Base-by-base conservation (phyloP, 2,113 vertebrate genomes). In the Rutilus rutilus region DNA sequence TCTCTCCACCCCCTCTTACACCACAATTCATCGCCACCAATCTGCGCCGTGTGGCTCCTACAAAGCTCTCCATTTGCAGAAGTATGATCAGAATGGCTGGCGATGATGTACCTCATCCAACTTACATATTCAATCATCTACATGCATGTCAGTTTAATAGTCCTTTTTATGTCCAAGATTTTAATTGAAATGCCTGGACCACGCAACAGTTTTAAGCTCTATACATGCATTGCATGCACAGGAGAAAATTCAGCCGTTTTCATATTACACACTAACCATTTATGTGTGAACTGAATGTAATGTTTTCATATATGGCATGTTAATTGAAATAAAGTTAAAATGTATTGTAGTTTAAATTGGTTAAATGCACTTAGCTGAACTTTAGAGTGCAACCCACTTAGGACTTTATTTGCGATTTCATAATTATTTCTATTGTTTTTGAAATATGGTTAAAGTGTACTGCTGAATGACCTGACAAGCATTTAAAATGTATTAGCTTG, bases 171-270 rank as follows among this genome's bases (percentile, higher is more conserved):
- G 90, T 84, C 79, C 79, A 85, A 85, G 80, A 89, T 93, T 92
- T 94, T 94, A 94, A 95, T 95, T 94, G 93, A 94, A 92, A 91
- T 85, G 89, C 90, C 87, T 91, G 89, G 87, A 85, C 90, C 86
- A 88, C 91, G 92, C 90, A 92, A 93, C 89, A 92, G 92, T 93
- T 93, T 92, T 92, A 92, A 89, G 89, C 90, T 88, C 88, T 89
- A 82, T 90, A 90, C 90, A 89, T 93, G 91, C 87, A 92, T 92
- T 91, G 2, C 39, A 39, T 39, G 39, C 8, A 92, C 86, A 87
- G 90, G 88, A 90, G 88, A 91, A 90, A 86, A 89, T 86, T 86
- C 82, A 39, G 84, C 87, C 90, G 91, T 91, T 87, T 69, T 87
- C 25, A 62, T 89, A 57, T 86, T 91, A 90, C 87, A 57, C 42